Evolutionary conservation across 2,113 vertebrate species (phyloP), one percentile per base, ranked within the genome.

Genomic region (Steatornis caripensis): DNA sequence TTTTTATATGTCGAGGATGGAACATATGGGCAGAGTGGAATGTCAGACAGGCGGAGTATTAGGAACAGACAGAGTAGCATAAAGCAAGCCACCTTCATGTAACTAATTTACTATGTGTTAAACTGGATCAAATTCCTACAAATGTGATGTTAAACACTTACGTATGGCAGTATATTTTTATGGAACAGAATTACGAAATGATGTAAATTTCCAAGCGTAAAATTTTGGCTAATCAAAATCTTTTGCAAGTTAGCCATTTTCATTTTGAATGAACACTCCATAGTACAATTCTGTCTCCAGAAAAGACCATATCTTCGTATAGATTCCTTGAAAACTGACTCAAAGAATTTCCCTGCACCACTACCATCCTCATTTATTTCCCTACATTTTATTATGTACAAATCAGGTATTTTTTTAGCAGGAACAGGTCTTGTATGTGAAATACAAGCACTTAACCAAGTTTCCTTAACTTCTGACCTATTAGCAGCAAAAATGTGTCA

Each of bases 61-160:
- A 78, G 91, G 57, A 95, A 79, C 94, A 96, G 94, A 93, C 66
- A 90, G 91, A 49, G 51, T 2, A 90, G 60, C 55, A 68, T 62
- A 91, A 91, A 94, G 87, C 69, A 89, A 95, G 61, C 55, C 82
- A 79, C 53, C 1, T 64, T 94, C 87, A 87, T 36, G 5, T 87
- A 87, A 84, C 74, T 95, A 95, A 97, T 96, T 96, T 95, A 97
- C 93, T 96, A n/a, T 45, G 91, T 95, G 94, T 64, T 96, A 94
- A 93, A 95, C 69, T 87, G 94, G 94, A 96, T 93, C 81, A 91
- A 71, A 91, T 95, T 91, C 91, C 94, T 94, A 87, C 84, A 65
- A 94, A 96, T 80, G 78, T 65, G 45, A 96, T 83, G 87, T 80
- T 96, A 96, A 97, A 94, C 91, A 89, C 89, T 95, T 94, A 96